These are phyloP conservation scores for Macropodus opercularis DNA, from an alignment of 2,797 vertebrate genomes.

Conservation along the genomic window DNA sequence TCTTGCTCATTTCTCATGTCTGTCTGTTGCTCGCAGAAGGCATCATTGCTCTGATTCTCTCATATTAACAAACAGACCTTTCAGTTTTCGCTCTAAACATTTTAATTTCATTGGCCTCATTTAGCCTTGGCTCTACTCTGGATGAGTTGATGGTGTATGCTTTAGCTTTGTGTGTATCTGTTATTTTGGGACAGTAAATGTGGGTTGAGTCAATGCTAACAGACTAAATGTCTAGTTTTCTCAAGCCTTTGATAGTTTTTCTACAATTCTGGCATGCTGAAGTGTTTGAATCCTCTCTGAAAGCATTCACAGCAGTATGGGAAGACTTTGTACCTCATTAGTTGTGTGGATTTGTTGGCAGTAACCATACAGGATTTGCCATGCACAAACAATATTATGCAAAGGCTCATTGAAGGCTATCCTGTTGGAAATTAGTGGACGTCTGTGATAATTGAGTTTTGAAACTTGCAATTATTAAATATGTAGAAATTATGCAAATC, in stretches of 20 bases:
- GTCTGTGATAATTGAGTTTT: conserved; percentile 12
- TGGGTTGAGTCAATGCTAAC: conserved; percentile 60
- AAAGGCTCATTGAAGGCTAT: background rate
- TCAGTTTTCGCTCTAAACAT: conserved; percentile 66
- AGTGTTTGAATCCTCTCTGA: conserved; percentile 45
- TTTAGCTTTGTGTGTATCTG: conserved; percentile 40
- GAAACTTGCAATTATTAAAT: background rate
- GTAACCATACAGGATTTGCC: conserved; percentile 8
- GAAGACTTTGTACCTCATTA: conserved; percentile 45
- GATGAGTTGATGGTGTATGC: conserved; percentile 49
- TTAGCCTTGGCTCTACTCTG: conserved; percentile 47
- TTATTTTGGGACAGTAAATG: conserved; percentile 38
- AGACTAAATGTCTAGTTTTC: conserved; percentile 54
- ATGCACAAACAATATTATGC: conserved; percentile 4
- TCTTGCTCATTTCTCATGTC: conserved; percentile 73
- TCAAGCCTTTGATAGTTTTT: conserved; percentile 39
- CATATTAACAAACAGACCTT: conserved; percentile 71
- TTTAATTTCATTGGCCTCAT: conserved; percentile 67
- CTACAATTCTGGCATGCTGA: conserved; percentile 29
- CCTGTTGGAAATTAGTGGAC: background rate
- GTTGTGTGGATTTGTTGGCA: conserved; percentile 48
- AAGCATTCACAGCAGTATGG: conserved; percentile 33
- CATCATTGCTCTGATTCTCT: conserved; percentile 66
- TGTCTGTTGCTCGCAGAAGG: conserved; percentile 62
- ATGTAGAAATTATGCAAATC: background rate